Conservation (phyloP, 2,797 vertebrate genomes). For the Rhinatrema bivittatum region DNA sequence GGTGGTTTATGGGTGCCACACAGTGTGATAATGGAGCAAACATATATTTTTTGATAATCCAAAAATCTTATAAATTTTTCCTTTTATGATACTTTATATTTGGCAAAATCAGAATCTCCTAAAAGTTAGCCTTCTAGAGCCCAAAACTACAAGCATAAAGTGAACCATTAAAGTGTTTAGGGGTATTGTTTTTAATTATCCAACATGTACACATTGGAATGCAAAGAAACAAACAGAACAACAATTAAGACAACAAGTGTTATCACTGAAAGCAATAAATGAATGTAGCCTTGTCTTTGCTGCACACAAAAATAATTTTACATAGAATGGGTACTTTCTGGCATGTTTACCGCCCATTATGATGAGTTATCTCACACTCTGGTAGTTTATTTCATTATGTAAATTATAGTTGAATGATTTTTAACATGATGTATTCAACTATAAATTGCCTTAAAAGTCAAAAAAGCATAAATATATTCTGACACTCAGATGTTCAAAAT, state of each 20-base stretch:
- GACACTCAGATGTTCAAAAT: not conserved
- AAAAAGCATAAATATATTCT: not conserved
- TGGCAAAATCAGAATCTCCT: no score
- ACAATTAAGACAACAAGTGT: not conserved
- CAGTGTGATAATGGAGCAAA: no score
- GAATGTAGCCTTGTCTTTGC: conserved; percentile 14
- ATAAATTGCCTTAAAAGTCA: not conserved
- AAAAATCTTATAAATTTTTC: no score
- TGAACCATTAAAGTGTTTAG: no score
- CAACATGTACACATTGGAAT: no score
- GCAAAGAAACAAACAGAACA: not conserved
- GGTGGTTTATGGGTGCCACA: no score
- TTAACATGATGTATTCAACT: conserved; percentile 3
- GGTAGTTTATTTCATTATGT: conserved; percentile 7
- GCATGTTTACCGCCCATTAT: conserved; percentile 5
- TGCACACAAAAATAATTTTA: conserved; percentile 5
- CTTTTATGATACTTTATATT: no score
- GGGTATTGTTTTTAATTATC: no score
- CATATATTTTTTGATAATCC: no score
- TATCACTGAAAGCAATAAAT: conserved; percentile 14
- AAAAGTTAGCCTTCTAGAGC: no score
- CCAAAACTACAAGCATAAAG: no score
- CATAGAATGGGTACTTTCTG: conserved; percentile 5
- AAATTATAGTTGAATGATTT: conserved; percentile 12
- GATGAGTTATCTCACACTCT: conserved; percentile 3